phyloP scores from a whole-genome alignment of 2,888 invertebrate genomes.

The Chelonus formosanus region DNA sequence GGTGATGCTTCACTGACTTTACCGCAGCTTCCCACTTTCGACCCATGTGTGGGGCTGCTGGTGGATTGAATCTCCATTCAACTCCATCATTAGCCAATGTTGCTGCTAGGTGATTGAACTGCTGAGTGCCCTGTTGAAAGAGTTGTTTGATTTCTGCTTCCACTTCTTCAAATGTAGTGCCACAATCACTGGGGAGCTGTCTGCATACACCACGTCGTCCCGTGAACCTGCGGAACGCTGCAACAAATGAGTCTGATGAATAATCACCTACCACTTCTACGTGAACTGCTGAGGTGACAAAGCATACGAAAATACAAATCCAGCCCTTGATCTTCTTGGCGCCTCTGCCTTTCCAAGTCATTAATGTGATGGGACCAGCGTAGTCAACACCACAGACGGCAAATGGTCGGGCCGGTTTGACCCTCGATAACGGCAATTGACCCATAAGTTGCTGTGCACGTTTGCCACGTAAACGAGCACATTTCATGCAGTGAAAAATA shows the following conservation, averaged over 20 bases:
- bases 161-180: slow-evolving; percentile 35
- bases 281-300: slow-evolving; percentile 44
- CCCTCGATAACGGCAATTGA: slow-evolving; percentile 37
- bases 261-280: slow-evolving; percentile 28
- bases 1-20: slow-evolving; percentile 24
- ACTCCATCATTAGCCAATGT: slow-evolving; percentile 16
- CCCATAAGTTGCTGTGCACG: slow-evolving; percentile 42
- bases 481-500: slow-evolving; percentile 37
- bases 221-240: slow-evolving; percentile 28
- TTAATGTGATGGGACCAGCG: slow-evolving; percentile 41
- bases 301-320: slow-evolving; percentile 43
- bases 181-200: slow-evolving; percentile 32
- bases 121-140: not conserved
- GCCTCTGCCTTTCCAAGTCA: slow-evolving; percentile 32
- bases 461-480: slow-evolving; percentile 35
- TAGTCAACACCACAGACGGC: slow-evolving; percentile 40
- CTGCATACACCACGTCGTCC: slow-evolving; percentile 29
- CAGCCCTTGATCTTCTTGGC: slow-evolving; percentile 37
- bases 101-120: not conserved
- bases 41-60: slow-evolving; percentile 31
- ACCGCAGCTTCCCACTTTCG: slow-evolving; percentile 33
- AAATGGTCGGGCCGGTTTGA: slow-evolving; percentile 38
- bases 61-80: slow-evolving; percentile 24
- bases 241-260: slow-evolving; percentile 30
- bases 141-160: slow-evolving; percentile 14